Percentiles rank a stretch among this genome's conserved stretches.
These are phyloP conservation scores for Nycticryphes semicollaris DNA, from an alignment of 2,113 vertebrate genomes.

Conservation along the genomic window DNA sequence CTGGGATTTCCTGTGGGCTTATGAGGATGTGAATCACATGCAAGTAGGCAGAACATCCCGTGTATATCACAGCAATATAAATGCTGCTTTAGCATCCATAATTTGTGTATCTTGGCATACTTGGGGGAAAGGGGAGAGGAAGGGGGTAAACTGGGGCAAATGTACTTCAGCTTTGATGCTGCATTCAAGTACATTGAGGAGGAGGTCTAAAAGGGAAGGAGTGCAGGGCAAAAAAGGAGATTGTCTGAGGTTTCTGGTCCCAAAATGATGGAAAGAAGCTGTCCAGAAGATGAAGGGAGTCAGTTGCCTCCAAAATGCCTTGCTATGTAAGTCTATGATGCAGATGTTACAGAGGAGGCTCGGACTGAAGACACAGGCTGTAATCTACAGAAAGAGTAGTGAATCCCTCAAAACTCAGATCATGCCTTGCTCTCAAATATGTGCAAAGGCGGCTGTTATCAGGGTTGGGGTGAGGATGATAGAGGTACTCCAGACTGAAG, in stretches of 20 bases:
- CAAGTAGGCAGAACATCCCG: constrained; percentile 44
- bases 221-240: neutral
- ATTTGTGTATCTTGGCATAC: constrained; percentile 5
- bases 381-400: neutral
- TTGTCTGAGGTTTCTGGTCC: neutral
- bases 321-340: neutral
- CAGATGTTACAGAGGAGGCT: neutral
- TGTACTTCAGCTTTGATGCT: neutral
- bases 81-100: neutral
- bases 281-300: neutral
- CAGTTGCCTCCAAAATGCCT: neutral
- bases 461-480: constrained; percentile 18
- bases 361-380: neutral
- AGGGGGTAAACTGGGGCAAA: neutral
- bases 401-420: neutral
- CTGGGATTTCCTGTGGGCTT: constrained; percentile 65
- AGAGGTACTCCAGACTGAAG: constrained; percentile 57
- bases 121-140: neutral
- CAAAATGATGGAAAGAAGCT: neutral
- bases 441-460: constrained; percentile 36
- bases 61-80: constrained; percentile 5
- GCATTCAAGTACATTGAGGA: neutral
- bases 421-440: constrained; percentile 9
- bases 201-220: neutral
- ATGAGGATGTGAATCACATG: constrained; percentile 52